phyloP scores from a whole-genome alignment of 2,113 vertebrate genomes.

The Cochlearius cochlearius region DNA sequence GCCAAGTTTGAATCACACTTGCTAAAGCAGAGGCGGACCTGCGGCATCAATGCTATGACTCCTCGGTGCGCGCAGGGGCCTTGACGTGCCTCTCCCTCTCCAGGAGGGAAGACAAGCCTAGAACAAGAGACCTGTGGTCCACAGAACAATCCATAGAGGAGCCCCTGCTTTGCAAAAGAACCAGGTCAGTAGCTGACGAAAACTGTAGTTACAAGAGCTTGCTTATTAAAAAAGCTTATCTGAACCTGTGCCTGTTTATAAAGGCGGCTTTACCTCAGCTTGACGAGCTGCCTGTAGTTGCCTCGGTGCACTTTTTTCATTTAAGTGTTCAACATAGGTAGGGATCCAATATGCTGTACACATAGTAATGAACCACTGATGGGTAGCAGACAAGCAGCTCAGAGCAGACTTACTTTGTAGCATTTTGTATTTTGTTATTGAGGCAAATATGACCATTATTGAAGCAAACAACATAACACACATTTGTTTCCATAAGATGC shows the following conservation, averaged over 20 bases:
- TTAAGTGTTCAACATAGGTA: not conserved
- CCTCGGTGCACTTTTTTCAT: not conserved
- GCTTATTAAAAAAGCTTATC: not conserved
- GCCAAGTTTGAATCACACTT: not conserved
- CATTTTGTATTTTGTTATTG: not conserved
- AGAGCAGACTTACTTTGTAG: not conserved
- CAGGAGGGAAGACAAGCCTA: not conserved
- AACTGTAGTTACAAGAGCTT: not conserved
- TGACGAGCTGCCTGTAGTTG: not conserved
- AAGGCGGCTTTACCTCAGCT: not conserved
- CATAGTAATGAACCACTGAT: not conserved
- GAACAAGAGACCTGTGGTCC: not conserved
- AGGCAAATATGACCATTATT: not conserved
- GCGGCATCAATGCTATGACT: not conserved
- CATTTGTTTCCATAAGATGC: not conserved
- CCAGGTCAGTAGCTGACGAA: not conserved
- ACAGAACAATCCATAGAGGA: not conserved
- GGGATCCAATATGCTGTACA: not conserved
- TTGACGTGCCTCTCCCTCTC: not conserved
- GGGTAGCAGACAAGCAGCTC: not conserved
- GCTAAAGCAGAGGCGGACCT: not conserved
- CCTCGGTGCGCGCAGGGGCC: accelerated
- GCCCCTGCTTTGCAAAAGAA: not conserved
- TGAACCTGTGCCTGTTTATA: not conserved
- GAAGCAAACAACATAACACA: not conserved